phyloP scores from a whole-genome alignment of 2,113 vertebrate species.

The Psittacara wagleri region DNA sequence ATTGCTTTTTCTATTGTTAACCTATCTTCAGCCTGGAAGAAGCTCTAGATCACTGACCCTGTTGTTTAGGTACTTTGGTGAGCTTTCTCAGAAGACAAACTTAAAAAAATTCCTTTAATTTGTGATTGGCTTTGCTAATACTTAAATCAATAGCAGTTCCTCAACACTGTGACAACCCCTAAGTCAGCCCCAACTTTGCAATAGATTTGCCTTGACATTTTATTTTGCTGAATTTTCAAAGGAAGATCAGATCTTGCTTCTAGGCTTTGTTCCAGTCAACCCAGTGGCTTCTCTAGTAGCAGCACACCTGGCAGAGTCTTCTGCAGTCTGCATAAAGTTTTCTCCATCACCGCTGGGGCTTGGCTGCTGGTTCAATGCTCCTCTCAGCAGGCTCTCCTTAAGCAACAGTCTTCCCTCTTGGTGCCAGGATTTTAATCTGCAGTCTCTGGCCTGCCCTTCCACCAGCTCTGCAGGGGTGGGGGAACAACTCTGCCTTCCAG shows the following conservation, averaged over 20 bases:
- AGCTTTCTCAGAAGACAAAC: neutral
- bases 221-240: neutral
- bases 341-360: neutral
- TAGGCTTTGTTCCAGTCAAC: constrained; percentile 6
- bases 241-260: neutral
- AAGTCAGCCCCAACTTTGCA: neutral
- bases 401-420: neutral
- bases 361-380: neutral
- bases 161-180: neutral
- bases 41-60: neutral
- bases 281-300: constrained; percentile 6
- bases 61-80: neutral
- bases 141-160: neutral
- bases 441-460: constrained; percentile 27
- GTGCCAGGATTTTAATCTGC: constrained; percentile 51
- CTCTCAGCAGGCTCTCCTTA: neutral
- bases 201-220: neutral
- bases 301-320: constrained; percentile 21
- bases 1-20: neutral
- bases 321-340: constrained; percentile 10
- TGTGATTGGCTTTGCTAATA: neutral
- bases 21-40: neutral
- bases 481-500: constrained; percentile 3
- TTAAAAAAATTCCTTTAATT: neutral
- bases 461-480: neutral